Conservation (phyloP, 2,888 invertebrate genomes). For the Kuschelorhynchus macadamiae region DNA sequence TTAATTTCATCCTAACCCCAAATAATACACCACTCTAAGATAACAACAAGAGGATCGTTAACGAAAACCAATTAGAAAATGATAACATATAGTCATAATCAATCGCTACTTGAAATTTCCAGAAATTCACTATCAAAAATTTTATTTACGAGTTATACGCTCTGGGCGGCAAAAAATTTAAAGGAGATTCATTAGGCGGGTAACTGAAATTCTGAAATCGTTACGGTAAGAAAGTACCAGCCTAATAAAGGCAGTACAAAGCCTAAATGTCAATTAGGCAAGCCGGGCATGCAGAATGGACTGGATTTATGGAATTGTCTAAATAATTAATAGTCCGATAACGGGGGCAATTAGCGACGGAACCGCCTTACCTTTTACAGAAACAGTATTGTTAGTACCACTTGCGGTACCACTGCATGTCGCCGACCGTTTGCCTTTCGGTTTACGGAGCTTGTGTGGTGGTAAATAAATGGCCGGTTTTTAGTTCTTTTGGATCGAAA, state of each 20-base stretch:
- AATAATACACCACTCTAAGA: too few relatives aligned
- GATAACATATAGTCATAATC: too few relatives aligned
- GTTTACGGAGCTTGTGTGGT: conserved; percentile 53
- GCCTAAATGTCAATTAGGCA: conserved; percentile 53
- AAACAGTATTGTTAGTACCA: conserved; percentile 54
- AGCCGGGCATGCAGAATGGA: conserved; percentile 41
- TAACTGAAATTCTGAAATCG: too few relatives aligned
- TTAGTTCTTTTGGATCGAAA: conserved; percentile 12
- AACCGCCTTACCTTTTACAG: conserved; percentile 56
- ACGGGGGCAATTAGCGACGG: conserved; percentile 60
- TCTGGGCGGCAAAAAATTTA: background rate
- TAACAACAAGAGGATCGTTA: too few relatives aligned
- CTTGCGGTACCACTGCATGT: conserved; percentile 49
- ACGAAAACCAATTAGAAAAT: too few relatives aligned
- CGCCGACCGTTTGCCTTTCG: conserved; percentile 55
- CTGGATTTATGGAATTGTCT: conserved; percentile 53
- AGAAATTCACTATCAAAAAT: too few relatives aligned
- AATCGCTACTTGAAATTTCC: too few relatives aligned
- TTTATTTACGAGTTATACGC: too few relatives aligned
- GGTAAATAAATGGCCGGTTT: background rate
- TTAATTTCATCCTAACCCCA: too few relatives aligned
- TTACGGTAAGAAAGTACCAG: background rate
- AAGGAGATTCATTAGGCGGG: too few relatives aligned
- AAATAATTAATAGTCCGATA: conserved; percentile 58
- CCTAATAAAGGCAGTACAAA: conserved; percentile 22